phyloP scores from a whole-genome alignment of 1,140 invertebrate species.

The Papilio glaucus region DNA sequence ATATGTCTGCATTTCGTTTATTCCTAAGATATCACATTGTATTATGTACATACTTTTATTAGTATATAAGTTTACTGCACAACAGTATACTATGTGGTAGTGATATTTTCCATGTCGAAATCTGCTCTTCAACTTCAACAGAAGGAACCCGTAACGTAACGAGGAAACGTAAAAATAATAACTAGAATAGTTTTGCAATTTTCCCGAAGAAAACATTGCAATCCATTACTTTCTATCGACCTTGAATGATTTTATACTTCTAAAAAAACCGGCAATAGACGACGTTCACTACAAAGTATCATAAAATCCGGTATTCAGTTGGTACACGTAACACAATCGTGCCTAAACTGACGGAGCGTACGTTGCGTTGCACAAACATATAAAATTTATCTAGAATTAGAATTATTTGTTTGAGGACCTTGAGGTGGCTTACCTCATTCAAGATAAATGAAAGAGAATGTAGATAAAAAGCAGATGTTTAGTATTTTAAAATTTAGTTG shows the following conservation, averaged over 20 bases:
- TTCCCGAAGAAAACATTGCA: too few relatives aligned
- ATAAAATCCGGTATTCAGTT: background rate
- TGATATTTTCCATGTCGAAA: too few relatives aligned
- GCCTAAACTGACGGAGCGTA: background rate
- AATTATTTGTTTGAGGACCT: constrained; percentile 43
- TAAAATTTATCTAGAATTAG: constrained; percentile 35
- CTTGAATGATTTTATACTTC: background rate
- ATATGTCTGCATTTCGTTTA: too few relatives aligned
- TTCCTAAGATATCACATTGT: too few relatives aligned
- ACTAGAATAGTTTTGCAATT: too few relatives aligned
- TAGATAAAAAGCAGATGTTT: constrained; percentile 11
- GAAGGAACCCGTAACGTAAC: too few relatives aligned
- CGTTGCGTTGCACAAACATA: background rate
- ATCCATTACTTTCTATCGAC: constrained; percentile 4
- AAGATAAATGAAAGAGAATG: constrained; percentile 39
- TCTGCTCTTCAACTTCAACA: too few relatives aligned
- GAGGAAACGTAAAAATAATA: too few relatives aligned
- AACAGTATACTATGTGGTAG: too few relatives aligned
- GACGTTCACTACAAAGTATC: background rate
- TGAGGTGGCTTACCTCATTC: constrained; percentile 43
- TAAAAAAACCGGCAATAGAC: background rate
- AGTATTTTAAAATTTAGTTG: background rate
- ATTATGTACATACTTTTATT: too few relatives aligned
- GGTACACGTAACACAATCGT: background rate
- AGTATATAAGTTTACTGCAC: too few relatives aligned